These are phyloP conservation scores for Xyliphius kryptos DNA, from an alignment of 2,113 vertebrate species.

Conservation along the genomic window DNA sequence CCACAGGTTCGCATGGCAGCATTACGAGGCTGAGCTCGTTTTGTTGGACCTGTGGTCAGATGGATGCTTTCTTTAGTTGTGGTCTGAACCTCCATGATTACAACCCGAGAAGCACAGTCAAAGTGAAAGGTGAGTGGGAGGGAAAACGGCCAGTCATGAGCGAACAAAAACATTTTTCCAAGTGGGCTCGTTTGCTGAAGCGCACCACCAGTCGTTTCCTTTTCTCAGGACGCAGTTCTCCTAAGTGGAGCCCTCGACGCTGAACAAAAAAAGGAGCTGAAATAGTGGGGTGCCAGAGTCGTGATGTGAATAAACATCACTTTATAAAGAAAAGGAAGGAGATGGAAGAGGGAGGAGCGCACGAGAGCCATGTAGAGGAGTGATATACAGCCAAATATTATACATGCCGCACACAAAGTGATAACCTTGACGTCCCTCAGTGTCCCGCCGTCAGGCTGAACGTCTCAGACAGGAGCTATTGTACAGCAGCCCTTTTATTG, in stretches of 20 bases:
- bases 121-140: background rate
- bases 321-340: conserved; percentile 9
- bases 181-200: background rate
- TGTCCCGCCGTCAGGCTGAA: conserved; percentile 6
- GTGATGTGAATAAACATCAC: conserved; percentile 39
- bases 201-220: background rate
- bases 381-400: conserved; percentile 10
- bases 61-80: background rate
- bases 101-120: background rate
- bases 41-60: background rate
- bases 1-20: background rate
- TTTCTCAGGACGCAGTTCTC: background rate
- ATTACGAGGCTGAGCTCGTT: background rate
- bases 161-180: background rate
- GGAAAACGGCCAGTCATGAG: background rate
- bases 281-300: conserved; percentile 24
- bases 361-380: background rate
- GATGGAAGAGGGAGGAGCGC: background rate
- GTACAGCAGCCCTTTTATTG: background rate
- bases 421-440: conserved; percentile 21
- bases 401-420: conserved; percentile 8
- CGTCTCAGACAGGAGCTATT: background rate
- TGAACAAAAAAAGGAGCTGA: conserved; percentile 27
- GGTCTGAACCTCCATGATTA: background rate
- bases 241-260: conserved; percentile 23